Percentiles rank a stretch among this genome's conserved stretches.
phyloP scores from a whole-genome alignment of 2,113 vertebrate genomes.

The Prochilodus magdalenae region DNA sequence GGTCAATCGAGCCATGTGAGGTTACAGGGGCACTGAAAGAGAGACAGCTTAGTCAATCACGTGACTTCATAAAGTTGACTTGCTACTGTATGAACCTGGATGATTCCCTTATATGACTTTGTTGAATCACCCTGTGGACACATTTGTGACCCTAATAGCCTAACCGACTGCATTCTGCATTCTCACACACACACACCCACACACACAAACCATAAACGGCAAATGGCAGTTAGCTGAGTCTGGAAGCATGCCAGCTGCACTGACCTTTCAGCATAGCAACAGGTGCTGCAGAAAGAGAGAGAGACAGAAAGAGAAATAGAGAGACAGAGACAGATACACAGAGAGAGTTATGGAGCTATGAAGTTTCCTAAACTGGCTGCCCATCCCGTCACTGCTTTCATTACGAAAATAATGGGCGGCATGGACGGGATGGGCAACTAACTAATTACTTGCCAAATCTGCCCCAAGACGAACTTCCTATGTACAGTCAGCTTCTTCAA shows the following conservation, averaged over 20 bases:
- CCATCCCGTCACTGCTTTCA: no score
- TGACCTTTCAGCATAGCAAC: slow-evolving; percentile 64
- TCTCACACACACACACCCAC: not conserved
- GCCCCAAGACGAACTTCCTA: no score
- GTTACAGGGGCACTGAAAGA: slow-evolving; percentile 32
- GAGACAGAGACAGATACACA: slow-evolving; percentile 44
- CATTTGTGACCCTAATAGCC: slow-evolving; percentile 17
- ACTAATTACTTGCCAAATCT: no score
- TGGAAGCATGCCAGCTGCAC: slow-evolving; percentile 55
- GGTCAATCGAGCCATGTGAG: slow-evolving; percentile 68
- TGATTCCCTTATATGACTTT: slow-evolving; percentile 1
- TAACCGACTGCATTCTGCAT: not conserved
- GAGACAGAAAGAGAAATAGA: slow-evolving; percentile 37
- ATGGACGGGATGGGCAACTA: no score
- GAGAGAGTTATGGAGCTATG: not conserved
- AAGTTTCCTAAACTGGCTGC: no score
- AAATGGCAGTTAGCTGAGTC: slow-evolving; percentile 60
- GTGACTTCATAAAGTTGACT: slow-evolving; percentile 29
- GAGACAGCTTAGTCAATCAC: slow-evolving; percentile 27
- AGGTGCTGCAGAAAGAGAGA: slow-evolving; percentile 56
- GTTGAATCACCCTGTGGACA: not conserved
- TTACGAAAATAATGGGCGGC: no score
- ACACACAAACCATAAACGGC: slow-evolving; percentile 32
- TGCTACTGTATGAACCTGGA: slow-evolving; percentile 36
- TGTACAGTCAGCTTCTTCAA: no score